Evolutionary conservation across 2,113 vertebrate genomes (phyloP), one percentile per base, ranked within the genome.

Genomic region (Grallaria varia): DNA sequence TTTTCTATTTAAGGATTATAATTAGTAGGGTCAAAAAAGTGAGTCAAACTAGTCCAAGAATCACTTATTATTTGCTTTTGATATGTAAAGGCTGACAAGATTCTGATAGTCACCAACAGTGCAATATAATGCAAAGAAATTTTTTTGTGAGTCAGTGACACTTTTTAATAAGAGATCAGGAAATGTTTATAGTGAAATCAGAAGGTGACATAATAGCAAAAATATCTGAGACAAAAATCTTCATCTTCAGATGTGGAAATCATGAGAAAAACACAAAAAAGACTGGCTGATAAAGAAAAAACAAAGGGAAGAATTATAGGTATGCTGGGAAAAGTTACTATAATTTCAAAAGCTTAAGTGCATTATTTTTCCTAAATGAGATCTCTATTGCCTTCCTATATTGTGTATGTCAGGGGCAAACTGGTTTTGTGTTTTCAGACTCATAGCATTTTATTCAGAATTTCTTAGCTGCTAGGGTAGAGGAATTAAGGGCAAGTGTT

Each of bases 291-390:
- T 16, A 77, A 84, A 49, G 12, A 3, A 5, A 7, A 23, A 44
- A 12, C 9, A 44, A 60, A 56, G 1, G 1, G 2, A 66, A 3
- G 9, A 45, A 77, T 13, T 17, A 55, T 10, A 63, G 4, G 2
- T 28, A 58, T n/a, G 14, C 2, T 52, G 24, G 30, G 33, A 55
- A 69, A 78, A 72, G 24, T 49, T 64, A 44, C 15, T 16, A 25
- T 25, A 31, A 14, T 50, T 91, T 76, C 10, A 81, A 76, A 87
- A 89, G 21, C 5, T 31, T 44, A 12, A 58, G 22, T 56, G 8
- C 1, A 31, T 52, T 87, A 6, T 67, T 94, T 63, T 75, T 52
- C 21, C 58, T 78, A 19, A 67, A 87, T 3, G 21, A 37, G 12
- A 55, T 64, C 3, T 85, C 8, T 67, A 19, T 20, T 76, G 49